Percentiles rank a stretch among this genome's conserved stretches.
Evolutionary conservation across 2,113 vertebrate genomes (phyloP).

Genomic region (Corythoichthys intestinalis): DNA sequence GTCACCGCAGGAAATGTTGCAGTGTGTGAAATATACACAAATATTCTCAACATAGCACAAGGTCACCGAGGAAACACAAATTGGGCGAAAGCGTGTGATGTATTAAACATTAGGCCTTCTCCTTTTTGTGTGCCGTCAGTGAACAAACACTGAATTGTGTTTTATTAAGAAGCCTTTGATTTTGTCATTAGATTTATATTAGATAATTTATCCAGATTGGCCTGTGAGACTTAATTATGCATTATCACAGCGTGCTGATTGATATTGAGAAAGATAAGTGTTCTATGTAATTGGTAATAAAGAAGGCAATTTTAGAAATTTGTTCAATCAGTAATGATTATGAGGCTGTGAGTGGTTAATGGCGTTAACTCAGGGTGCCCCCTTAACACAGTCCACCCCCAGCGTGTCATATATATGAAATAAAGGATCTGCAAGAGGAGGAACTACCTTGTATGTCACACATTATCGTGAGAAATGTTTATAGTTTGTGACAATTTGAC

Average conservation of each 20-base stretch:
- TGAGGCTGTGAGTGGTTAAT: conserved; percentile 67
- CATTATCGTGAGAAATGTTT: conserved; percentile 6
- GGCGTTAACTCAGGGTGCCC: conserved; percentile 65
- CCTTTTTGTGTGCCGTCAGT: conserved; percentile 49
- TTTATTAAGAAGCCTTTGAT: conserved; percentile 69
- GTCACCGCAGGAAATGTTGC: conserved; percentile 28
- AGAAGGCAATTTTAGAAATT: conserved; percentile 71
- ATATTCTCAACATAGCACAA: conserved; percentile 4
- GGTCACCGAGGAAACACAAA: not conserved
- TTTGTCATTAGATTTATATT: conserved; percentile 71
- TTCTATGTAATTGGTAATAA: conserved; percentile 76
- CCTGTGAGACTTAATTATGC: conserved; percentile 69
- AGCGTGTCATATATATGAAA: conserved; percentile 53
- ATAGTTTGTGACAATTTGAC: not conserved
- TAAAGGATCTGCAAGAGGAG: conserved; percentile 44
- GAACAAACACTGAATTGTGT: conserved; percentile 61
- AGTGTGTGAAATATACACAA: conserved; percentile 3
- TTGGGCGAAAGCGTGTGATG: conserved; percentile 19
- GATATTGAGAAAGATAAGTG: conserved; percentile 92
- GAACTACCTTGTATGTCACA: conserved; percentile 32
- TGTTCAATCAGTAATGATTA: conserved; percentile 73
- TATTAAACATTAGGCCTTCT: conserved; percentile 41
- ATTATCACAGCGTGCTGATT: conserved; percentile 90
- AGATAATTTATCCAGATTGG: conserved; percentile 71
- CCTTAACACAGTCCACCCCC: conserved; percentile 52